phyloP scores from a whole-genome alignment of 2,888 invertebrate genomes.

The Acleris laterana region DNA sequence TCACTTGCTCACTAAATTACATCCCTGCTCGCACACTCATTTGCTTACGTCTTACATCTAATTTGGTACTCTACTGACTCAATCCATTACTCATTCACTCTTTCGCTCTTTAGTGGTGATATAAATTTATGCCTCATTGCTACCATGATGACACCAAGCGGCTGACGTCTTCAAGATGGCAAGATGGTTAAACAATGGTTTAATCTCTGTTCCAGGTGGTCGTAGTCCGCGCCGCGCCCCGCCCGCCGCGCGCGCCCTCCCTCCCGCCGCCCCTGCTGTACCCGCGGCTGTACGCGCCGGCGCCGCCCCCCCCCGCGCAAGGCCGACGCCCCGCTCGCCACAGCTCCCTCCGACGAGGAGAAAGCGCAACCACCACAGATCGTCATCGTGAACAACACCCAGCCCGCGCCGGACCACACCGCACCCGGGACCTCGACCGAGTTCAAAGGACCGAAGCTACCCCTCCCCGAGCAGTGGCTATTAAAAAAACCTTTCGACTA shows the following conservation, averaged over 20 bases:
- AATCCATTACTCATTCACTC: too few relatives aligned
- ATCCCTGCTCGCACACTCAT: too few relatives aligned
- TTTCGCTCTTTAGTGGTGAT: too few relatives aligned
- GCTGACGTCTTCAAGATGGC: too few relatives aligned
- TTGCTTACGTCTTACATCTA: too few relatives aligned
- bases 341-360: slow-evolving; percentile 42
- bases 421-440: slow-evolving; percentile 44
- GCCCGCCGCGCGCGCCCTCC: slow-evolving; percentile 41
- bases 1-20: too few relatives aligned
- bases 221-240: slow-evolving; percentile 60
- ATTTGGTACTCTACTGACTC: too few relatives aligned
- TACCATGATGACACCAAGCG: too few relatives aligned
- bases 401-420: slow-evolving; percentile 41
- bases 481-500: slow-evolving; percentile 71
- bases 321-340: slow-evolving; percentile 43
- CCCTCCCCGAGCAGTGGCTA: slow-evolving; percentile 77
- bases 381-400: slow-evolving; percentile 47
- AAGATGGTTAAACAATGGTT: neutral
- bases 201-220: slow-evolving; percentile 63
- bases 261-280: slow-evolving; percentile 4
- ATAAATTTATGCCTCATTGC: too few relatives aligned
- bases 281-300: slow-evolving; percentile 41
- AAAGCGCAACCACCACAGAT: slow-evolving; percentile 45
- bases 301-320: slow-evolving; percentile 43
- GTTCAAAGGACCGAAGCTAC: slow-evolving; percentile 63